These are phyloP conservation scores for Phenganax stokvisi DNA, from an alignment of 92 coral and sea anemone species.

Conservation along the genomic window DNA sequence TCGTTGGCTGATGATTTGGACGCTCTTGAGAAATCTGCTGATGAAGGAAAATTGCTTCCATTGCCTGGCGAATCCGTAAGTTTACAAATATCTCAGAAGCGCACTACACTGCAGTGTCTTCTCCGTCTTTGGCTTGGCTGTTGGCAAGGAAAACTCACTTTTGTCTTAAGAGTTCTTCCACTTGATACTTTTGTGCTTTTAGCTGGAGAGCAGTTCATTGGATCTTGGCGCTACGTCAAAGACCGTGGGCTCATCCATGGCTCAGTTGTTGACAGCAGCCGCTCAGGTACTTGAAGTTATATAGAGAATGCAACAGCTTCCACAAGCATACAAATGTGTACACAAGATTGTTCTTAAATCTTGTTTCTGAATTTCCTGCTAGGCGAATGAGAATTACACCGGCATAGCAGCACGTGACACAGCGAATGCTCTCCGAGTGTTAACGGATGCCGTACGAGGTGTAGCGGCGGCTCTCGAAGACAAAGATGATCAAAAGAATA, in stretches of 20 bases:
- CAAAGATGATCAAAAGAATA: slow-evolving; percentile 70
- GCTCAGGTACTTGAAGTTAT: slow-evolving; percentile 59
- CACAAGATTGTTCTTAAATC: background rate
- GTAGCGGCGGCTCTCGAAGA: slow-evolving; percentile 94
- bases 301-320: too few relatives aligned
- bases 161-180: background rate
- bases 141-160: background rate
- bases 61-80: slow-evolving; percentile 94
- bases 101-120: background rate
- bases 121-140: too few relatives aligned
- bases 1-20: slow-evolving; percentile 74
- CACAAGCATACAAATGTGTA: background rate
- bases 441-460: slow-evolving; percentile 90
- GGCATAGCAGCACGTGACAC: slow-evolving; percentile 98
- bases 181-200: background rate
- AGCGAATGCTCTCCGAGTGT: slow-evolving; percentile 78
- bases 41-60: slow-evolving; percentile 82
- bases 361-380: background rate
- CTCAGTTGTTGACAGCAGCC: slow-evolving; percentile 95
- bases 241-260: slow-evolving; percentile 98
- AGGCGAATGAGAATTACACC: slow-evolving; percentile 98
- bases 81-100: background rate
- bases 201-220: slow-evolving; percentile 89
- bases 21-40: slow-evolving; percentile 79
- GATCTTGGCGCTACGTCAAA: slow-evolving; percentile 97